phyloP scores from a whole-genome alignment of 2,797 vertebrate species.

The Propithecus deckenii region DNA sequence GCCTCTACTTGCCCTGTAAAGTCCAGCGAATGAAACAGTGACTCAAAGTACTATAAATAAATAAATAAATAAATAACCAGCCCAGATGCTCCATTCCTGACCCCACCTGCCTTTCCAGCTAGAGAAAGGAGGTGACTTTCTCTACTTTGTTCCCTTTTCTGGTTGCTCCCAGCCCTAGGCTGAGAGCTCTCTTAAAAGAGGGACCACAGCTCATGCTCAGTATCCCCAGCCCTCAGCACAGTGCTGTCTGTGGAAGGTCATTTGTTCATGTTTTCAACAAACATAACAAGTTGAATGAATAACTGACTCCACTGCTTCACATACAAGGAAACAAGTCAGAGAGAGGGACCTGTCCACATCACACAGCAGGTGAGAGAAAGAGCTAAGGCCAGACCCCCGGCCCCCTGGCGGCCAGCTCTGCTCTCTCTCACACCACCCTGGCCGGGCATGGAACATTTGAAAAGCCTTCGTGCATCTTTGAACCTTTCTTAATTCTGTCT shows the following conservation, averaged over 20 bases:
- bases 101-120: neutral
- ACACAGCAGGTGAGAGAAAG: neutral
- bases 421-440: neutral
- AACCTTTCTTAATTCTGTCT: slow-evolving; percentile 48
- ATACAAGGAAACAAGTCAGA: neutral
- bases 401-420: neutral
- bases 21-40: neutral
- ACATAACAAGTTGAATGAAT: neutral
- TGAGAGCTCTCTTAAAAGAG: neutral
- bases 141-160: neutral
- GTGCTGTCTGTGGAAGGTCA: neutral
- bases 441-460: neutral
- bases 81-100: neutral
- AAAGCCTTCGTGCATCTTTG: neutral
- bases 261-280: neutral
- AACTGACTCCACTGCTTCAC: neutral
- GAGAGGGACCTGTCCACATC: neutral
- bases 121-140: neutral
- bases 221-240: neutral
- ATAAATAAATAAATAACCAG: neutral
- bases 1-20: neutral
- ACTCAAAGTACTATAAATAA: neutral
- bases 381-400: neutral
- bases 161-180: neutral
- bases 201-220: fast-evolving